Percentiles rank a stretch among this genome's conserved stretches.
Evolutionary conservation across 2,797 vertebrate genomes (phyloP).

Genomic region (Eupleurogrammus muticus): DNA sequence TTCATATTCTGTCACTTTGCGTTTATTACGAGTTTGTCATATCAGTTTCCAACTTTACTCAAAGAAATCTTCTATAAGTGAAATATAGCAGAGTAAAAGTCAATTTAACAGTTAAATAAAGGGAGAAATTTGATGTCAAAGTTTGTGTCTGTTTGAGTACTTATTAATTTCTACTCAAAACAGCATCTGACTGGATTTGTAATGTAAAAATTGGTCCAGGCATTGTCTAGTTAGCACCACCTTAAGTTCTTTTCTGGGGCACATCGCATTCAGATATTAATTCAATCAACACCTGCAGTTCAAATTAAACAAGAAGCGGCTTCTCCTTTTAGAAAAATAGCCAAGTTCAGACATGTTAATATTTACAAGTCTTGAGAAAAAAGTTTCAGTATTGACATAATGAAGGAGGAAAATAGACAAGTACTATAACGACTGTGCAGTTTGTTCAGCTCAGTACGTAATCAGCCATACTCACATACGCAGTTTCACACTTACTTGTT

Average conservation of each 20-base stretch:
- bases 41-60: not conserved
- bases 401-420: no score
- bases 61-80: not conserved
- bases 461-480: no score
- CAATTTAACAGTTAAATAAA: not conserved
- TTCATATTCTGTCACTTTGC: not conserved
- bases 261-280: not conserved
- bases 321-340: no score
- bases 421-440: not conserved
- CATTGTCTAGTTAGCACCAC: not conserved
- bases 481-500: slow-evolving; percentile 92
- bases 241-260: not conserved
- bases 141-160: not conserved
- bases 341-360: no score
- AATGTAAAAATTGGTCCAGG: not conserved
- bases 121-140: not conserved
- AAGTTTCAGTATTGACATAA: no score
- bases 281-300: not conserved
- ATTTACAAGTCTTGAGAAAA: not conserved
- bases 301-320: not conserved
- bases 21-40: not conserved
- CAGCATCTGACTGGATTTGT: not conserved
- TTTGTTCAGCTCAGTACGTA: not conserved
- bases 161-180: not conserved
- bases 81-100: not conserved